phyloP scores from a whole-genome alignment of 2,888 invertebrate species.

The Erannis defoliaria region DNA sequence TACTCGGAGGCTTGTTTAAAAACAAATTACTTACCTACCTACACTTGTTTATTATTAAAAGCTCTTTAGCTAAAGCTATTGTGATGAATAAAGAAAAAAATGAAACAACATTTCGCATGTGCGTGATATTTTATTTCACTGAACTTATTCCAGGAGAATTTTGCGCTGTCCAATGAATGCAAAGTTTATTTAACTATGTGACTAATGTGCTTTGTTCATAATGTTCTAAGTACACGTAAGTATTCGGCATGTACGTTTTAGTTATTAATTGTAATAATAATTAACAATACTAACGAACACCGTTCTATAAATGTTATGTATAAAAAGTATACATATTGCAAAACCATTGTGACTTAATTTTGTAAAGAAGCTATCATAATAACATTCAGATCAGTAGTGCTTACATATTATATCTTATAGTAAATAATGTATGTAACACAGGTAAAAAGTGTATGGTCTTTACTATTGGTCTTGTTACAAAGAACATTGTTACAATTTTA shows the following conservation, averaged over 20 bases:
- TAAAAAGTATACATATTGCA: slow-evolving; percentile 74
- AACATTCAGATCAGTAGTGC: slow-evolving; percentile 45
- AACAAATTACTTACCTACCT: too few relatives aligned
- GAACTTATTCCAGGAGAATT: slow-evolving; percentile 77
- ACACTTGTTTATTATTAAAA: too few relatives aligned
- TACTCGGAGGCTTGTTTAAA: too few relatives aligned
- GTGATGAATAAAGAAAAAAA: too few relatives aligned
- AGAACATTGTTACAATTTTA: slow-evolving; percentile 1
- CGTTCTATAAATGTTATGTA: slow-evolving; percentile 68
- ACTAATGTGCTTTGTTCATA: slow-evolving; percentile 80
- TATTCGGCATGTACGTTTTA: slow-evolving; percentile 47
- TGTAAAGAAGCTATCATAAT: slow-evolving; percentile 42
- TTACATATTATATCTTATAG: slow-evolving; percentile 1
- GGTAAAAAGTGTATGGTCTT: slow-evolving; percentile 5
- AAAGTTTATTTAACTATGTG: slow-evolving; percentile 76
- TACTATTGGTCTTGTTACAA: slow-evolving; percentile 24
- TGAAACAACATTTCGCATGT: slow-evolving; percentile 80
- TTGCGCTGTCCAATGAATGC: slow-evolving; percentile 77
- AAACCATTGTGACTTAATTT: slow-evolving; percentile 42
- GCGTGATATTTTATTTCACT: slow-evolving; percentile 84
- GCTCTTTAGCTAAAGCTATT: too few relatives aligned
- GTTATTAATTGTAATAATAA: slow-evolving; percentile 49
- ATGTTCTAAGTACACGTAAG: slow-evolving; percentile 66
- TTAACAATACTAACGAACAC: slow-evolving; percentile 72
- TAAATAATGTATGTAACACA: slow-evolving; percentile 5